Conservation (phyloP, 2,113 vertebrate genomes). For the Okapia johnstoni region DNA sequence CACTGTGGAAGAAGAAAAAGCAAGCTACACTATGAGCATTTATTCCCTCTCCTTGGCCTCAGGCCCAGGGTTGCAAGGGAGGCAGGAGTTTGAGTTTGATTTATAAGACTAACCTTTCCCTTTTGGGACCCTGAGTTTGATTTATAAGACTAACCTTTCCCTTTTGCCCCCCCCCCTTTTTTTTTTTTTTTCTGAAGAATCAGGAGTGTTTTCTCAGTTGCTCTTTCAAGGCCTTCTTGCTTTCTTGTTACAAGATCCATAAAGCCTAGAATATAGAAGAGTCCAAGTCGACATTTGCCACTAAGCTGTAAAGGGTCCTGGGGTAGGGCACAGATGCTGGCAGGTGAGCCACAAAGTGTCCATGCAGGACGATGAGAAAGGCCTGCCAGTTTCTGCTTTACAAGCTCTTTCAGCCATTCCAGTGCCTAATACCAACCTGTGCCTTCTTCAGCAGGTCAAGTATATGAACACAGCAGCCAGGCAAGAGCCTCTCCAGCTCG, state of each 20-base stretch:
- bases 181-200: background rate
- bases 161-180: too few species aligned
- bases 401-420: slow-evolving; percentile 82
- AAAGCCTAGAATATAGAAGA: background rate
- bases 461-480: slow-evolving; percentile 89
- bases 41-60: background rate
- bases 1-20: background rate
- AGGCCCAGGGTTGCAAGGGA: background rate
- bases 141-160: too few species aligned
- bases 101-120: background rate
- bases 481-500: slow-evolving; percentile 90
- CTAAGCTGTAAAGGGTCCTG: background rate
- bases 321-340: background rate
- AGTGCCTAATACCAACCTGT: slow-evolving; percentile 81
- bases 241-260: background rate
- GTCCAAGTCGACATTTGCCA: background rate
- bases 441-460: slow-evolving; percentile 94
- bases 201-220: background rate
- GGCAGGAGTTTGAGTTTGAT: background rate
- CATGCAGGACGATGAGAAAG: slow-evolving; percentile 67
- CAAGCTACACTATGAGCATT: background rate
- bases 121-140: too few species aligned
- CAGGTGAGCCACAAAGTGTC: slow-evolving; percentile 66
- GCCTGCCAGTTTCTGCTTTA: slow-evolving; percentile 75
- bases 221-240: background rate